These are phyloP conservation scores for Drosophila ironensis DNA, from an alignment of 1,140 invertebrate species.

Conservation along the genomic window DNA sequence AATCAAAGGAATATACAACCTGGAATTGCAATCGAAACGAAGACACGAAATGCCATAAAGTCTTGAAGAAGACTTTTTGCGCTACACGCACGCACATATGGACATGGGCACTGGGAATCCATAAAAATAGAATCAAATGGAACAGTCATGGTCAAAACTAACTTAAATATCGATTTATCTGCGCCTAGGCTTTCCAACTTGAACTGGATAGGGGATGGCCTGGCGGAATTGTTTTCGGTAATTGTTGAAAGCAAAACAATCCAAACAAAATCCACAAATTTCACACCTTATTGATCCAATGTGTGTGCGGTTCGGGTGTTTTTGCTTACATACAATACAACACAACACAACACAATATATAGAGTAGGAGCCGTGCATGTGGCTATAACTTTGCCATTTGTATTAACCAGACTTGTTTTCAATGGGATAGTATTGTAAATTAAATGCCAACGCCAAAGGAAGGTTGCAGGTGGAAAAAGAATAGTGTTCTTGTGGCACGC, in stretches of 20 bases:
- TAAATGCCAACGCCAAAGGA: slow-evolving; percentile 10
- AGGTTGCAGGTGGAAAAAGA: not conserved
- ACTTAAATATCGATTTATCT: slow-evolving; percentile 72
- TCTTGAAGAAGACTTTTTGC: slow-evolving; percentile 59
- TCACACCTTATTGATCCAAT: slow-evolving; percentile 62
- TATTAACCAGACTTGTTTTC: slow-evolving; percentile 19
- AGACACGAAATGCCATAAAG: slow-evolving; percentile 42
- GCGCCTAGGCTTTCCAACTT: slow-evolving; percentile 39
- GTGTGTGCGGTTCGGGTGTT: slow-evolving; percentile 6
- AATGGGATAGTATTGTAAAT: slow-evolving; percentile 30
- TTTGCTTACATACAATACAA: slow-evolving; percentile 34
- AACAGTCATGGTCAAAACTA: slow-evolving; percentile 70
- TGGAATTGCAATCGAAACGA: slow-evolving; percentile 44
- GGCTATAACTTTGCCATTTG: slow-evolving; percentile 34
- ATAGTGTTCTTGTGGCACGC: not conserved
- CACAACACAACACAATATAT: no score
- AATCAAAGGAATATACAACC: slow-evolving; percentile 65
- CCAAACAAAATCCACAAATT: slow-evolving; percentile 50
- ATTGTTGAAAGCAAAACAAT: slow-evolving; percentile 65
- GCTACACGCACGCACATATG: slow-evolving; percentile 1
- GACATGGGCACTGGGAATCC: not conserved
- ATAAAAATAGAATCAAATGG: slow-evolving; percentile 52
- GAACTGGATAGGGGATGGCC: slow-evolving; percentile 7
- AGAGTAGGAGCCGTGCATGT: slow-evolving; percentile 12
- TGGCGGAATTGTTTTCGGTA: slow-evolving; percentile 58